These are phyloP conservation scores for Pseudopipra pipra DNA, from an alignment of 2,113 vertebrate species.

Conservation along the genomic window DNA sequence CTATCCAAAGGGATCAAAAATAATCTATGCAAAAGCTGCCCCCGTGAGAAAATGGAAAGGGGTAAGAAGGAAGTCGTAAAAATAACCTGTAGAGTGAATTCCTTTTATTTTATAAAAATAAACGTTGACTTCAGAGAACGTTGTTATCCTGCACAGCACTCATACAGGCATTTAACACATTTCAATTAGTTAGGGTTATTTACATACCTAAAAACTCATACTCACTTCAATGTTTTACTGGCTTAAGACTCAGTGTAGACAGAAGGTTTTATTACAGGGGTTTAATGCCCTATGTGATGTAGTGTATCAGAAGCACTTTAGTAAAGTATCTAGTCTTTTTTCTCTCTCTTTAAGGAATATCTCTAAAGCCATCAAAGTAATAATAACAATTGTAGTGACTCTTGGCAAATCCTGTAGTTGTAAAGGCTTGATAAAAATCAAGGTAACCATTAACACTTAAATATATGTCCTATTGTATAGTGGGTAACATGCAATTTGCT, in stretches of 20 bases:
- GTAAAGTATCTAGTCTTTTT: background rate
- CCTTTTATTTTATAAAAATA: background rate
- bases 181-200: background rate
- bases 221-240: background rate
- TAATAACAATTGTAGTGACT: background rate
- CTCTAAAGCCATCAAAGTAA: background rate
- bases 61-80: background rate
- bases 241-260: background rate
- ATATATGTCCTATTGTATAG: background rate
- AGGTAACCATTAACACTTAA: background rate
- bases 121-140: background rate
- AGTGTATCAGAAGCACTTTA: background rate
- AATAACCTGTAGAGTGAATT: background rate
- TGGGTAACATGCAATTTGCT: background rate
- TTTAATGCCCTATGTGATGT: background rate
- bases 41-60: background rate
- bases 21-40: background rate
- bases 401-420: background rate
- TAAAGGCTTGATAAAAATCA: background rate
- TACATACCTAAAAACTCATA: background rate
- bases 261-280: background rate
- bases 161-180: background rate
- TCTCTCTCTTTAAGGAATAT: background rate
- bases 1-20: background rate
- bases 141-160: background rate